Evolutionary conservation across 2,888 invertebrate genomes (phyloP), one percentile per base, ranked within the genome.

Genomic region (Therioaphis trifolii): DNA sequence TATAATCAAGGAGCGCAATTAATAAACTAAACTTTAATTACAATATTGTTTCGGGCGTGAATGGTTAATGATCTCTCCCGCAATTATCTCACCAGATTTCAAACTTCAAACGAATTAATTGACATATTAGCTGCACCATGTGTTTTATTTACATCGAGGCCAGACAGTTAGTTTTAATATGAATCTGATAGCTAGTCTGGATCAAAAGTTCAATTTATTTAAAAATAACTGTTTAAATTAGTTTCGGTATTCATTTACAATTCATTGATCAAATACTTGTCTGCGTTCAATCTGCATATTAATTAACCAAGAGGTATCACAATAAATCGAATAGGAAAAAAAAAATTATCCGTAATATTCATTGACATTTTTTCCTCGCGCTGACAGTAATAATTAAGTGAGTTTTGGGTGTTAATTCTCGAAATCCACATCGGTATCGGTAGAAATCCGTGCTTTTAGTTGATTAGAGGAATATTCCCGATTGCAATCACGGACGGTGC

Each of bases 391-490:
- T 66, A 68, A 68, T 77, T 55, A 52, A 49, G 9, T 5, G 5
- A 21, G 11, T 35, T 18, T 0, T 14, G 1, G 35, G 35, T 9
- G 21, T 76, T n/a, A 76, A 49, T 46, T 76, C 63, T 63, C 7
- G 14, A 24, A 66, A 35, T 11, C 35, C 29, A 24, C 35, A 4
- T 35, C 66, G 12, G 49, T 40, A 40, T 40, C 63, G 49, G 68
- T 14, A 66, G 24, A 78, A 77, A 68, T 68, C 24, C 40, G 24
- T n/a, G 66, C 40, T 78, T 78, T 78, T 68, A 68, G 78, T 68
- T 52, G 68, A 55, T 52, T 78, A 27, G 52, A 40, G 52, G 68
- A 63, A 61, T 76, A 61, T 76, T 76, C 46, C 52, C 68, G 35
- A 68, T 68, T 55, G 52, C 40, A 49, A 68, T 40, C 63, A 49